Base-by-base conservation (phyloP, 2,113 vertebrate genomes). In the Tachuris rubrigastra region DNA sequence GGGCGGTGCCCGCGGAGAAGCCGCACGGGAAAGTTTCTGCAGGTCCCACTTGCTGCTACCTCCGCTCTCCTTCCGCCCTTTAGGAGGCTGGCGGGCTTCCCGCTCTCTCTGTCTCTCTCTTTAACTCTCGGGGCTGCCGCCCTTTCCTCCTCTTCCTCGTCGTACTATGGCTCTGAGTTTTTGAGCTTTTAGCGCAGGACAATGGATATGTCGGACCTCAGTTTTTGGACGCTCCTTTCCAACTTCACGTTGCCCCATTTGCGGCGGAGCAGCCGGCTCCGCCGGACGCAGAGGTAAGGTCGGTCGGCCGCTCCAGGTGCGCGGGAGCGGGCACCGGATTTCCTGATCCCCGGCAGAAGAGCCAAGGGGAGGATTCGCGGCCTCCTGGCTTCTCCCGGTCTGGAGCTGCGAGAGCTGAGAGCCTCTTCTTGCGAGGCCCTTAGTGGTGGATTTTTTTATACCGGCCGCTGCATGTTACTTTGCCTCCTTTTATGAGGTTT, bases 211-310 rank as follows among this genome's bases (percentile, higher is more conserved):
- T 99, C 99, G 19, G 99, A 99, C 80, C 98, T 98, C 20, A 98
- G 98, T 96, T 98, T 98, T 65, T 99, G 99, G 99, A 99, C 97
- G 21, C 95, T 98, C 7, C 98, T 99, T 74, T 99, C 98, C 90
- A 99, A 99, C 98, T 99, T 99, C 97, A 98, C 98, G 87, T 95
- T 98, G 98, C 98, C 99, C 46, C 98, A 98, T 89, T 98, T 99
- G 96, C 98, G 99, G 95, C 98, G 97, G 24, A 98, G 99, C 93
- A 98, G 98, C 83, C 98, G 98, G 39, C 98, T 99, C n/a, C 98
- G 99, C 17, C 97, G 99, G 27, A 99, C 99, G n/a, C 98, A 99
- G 97, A 99, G 99, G 99, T 99, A 99, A 98, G 95, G 95, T 44
- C 2, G 92, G 66, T 35, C 31, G 31, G 46, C 18, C 44, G 69